A percentile compares a stretch with the other conserved stretches of the same genome.
Conservation (phyloP, 2,888 invertebrate species). For the Acronicta aceris region DNA sequence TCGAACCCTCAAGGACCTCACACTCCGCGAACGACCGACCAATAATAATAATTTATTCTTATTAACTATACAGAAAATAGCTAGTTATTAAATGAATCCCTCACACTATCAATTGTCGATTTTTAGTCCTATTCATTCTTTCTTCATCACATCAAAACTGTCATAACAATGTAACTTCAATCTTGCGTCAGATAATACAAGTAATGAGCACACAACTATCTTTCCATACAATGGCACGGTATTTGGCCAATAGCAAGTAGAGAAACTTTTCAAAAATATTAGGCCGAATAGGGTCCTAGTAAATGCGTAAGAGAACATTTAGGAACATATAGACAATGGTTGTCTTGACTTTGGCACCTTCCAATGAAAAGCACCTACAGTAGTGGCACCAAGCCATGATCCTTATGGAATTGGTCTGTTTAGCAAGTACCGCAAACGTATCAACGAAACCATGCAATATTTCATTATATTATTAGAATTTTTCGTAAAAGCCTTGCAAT, state of each 20-base stretch:
- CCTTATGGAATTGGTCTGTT: not conserved
- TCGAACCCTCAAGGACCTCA: no score
- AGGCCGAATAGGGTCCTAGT: constrained; percentile 53
- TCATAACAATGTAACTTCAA: constrained; percentile 7
- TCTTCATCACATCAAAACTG: no score
- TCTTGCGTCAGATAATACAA: constrained; percentile 15
- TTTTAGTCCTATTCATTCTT: no score
- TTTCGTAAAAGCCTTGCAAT: no score
- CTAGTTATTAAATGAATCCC: no score
- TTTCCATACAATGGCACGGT: constrained; percentile 51
- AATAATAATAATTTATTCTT: no score
- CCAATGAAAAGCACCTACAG: constrained; percentile 55
- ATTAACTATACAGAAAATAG: no score
- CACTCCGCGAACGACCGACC: no score
- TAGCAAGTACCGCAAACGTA: not conserved
- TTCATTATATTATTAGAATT: no score
- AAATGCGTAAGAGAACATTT: constrained; percentile 44
- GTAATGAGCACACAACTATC: constrained; percentile 39
- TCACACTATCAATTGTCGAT: no score
- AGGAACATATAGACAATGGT: constrained; percentile 60
- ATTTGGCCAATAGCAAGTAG: constrained; percentile 53
- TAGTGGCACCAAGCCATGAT: not conserved
- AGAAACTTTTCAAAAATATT: constrained; percentile 40
- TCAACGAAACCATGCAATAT: no score
- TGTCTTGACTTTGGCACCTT: constrained; percentile 61